Percentiles rank a stretch among this genome's conserved stretches.
These are phyloP conservation scores for Zaprionus lachaisei DNA, from an alignment of 1,140 invertebrate species.

Conservation along the genomic window DNA sequence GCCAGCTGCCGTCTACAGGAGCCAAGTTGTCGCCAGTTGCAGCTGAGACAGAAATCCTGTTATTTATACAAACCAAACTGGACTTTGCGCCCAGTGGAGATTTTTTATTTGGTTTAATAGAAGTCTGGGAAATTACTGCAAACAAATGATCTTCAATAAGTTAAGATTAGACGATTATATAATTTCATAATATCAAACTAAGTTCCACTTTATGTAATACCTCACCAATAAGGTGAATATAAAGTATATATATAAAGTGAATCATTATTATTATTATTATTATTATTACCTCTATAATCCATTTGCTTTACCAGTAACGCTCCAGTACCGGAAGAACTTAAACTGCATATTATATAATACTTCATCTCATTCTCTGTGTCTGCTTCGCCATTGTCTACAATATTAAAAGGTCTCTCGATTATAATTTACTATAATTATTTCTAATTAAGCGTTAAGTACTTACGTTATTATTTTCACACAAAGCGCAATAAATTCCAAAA, in stretches of 20 bases:
- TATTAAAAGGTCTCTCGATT: not conserved
- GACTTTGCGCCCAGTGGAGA: constrained; percentile 18
- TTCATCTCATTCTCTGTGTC: not conserved
- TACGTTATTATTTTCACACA: constrained; percentile 11
- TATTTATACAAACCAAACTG: constrained; percentile 38
- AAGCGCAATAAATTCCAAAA: constrained; percentile 6
- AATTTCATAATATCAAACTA: not conserved
- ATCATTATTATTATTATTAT: too few species aligned
- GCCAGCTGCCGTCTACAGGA: constrained; percentile 40
- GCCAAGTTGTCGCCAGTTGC: constrained; percentile 52
- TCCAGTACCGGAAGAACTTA: not conserved
- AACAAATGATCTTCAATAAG: not conserved
- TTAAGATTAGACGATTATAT: not conserved
- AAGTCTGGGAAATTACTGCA: not conserved
- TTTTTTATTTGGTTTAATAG: not conserved
- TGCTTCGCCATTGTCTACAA: not conserved
- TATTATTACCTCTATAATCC: too few species aligned
- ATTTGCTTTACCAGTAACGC: too few species aligned
- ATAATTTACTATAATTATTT: not conserved
- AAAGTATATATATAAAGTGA: too few species aligned
- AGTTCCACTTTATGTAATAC: too few species aligned
- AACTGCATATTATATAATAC: not conserved
- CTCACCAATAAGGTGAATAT: too few species aligned
- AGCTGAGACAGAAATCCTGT: constrained; percentile 45
- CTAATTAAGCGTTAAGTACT: constrained; percentile 10